A percentile compares a stretch with the other conserved stretches of the same genome.
Evolutionary conservation across 2,888 invertebrate genomes (phyloP).

Genomic region (Noctua janthina): DNA sequence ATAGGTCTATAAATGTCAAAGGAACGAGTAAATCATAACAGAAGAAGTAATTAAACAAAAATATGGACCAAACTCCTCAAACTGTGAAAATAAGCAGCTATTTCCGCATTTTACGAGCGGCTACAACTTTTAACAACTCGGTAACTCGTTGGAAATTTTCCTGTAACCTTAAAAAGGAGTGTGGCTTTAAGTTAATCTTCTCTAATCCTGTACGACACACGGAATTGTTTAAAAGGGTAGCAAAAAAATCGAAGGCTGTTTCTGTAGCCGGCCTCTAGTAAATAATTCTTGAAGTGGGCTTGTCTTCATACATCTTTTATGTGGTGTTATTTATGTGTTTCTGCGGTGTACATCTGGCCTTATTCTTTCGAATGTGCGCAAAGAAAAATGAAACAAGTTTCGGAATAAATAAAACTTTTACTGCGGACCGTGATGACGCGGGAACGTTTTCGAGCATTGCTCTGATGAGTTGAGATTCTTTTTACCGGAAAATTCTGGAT

Average conservation of each 20-base stretch:
- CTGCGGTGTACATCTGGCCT: slow-evolving; percentile 71
- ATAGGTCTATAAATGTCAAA: not conserved
- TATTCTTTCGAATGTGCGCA: slow-evolving; percentile 75
- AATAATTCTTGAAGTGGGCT: slow-evolving; percentile 79
- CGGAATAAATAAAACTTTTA: slow-evolving; percentile 87
- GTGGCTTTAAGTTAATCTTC: slow-evolving; percentile 44
- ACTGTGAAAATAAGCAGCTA: slow-evolving; percentile 47
- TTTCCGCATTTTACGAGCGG: slow-evolving; percentile 46
- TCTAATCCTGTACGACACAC: slow-evolving; percentile 55
- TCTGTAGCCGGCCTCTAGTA: slow-evolving; percentile 59
- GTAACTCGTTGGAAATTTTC: slow-evolving; percentile 41
- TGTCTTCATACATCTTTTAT: slow-evolving; percentile 82
- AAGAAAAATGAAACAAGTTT: slow-evolving; percentile 88
- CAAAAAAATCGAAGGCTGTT: slow-evolving; percentile 54
- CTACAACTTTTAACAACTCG: slow-evolving; percentile 55
- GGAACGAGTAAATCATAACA: slow-evolving; percentile 3
- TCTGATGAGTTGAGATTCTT: slow-evolving; percentile 66
- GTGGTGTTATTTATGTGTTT: slow-evolving; percentile 78
- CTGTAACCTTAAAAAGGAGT: slow-evolving; percentile 46
- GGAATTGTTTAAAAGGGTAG: slow-evolving; percentile 64
- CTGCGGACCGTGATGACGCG: slow-evolving; percentile 80
- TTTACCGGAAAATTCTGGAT: not conserved
- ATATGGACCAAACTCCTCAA: slow-evolving; percentile 50
- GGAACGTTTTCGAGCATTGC: slow-evolving; percentile 77
- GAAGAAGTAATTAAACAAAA: slow-evolving; percentile 46